A percentile compares a stretch with the other conserved stretches of the same genome.
Evolutionary conservation across 2,113 vertebrate species (phyloP).

Genomic region (Todiramphus saurophagus): DNA sequence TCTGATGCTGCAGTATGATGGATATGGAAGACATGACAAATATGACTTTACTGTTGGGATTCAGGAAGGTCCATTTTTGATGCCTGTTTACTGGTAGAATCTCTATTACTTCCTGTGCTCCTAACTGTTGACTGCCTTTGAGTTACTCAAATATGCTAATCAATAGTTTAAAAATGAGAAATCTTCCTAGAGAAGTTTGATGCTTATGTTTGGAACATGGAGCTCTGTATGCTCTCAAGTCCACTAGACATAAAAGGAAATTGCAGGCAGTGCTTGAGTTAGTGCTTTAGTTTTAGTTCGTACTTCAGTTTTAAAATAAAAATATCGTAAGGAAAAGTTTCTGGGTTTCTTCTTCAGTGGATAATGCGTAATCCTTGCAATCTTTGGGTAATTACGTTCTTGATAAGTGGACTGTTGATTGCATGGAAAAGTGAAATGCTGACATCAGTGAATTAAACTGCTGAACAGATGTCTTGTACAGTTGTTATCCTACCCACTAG

Average conservation of each 20-base stretch:
- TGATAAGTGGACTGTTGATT: background rate
- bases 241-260: background rate
- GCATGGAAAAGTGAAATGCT: background rate
- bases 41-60: background rate
- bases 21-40: background rate
- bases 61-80: background rate
- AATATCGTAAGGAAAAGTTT: background rate
- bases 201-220: background rate
- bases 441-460: background rate
- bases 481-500: background rate
- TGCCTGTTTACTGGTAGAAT: background rate
- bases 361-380: background rate
- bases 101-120: background rate
- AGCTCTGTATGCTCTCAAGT: accelerated
- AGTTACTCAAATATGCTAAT: background rate
- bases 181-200: background rate
- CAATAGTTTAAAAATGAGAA: background rate
- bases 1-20: background rate
- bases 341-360: background rate
- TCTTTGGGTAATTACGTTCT: background rate
- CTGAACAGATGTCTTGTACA: background rate
- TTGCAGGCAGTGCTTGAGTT: background rate
- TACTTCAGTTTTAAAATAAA: background rate
- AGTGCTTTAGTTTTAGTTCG: background rate
- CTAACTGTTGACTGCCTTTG: background rate